Percentiles rank a stretch among this genome's conserved stretches.
Evolutionary conservation across 1,140 invertebrate species (phyloP).

Genomic region (Augochlora pura): DNA sequence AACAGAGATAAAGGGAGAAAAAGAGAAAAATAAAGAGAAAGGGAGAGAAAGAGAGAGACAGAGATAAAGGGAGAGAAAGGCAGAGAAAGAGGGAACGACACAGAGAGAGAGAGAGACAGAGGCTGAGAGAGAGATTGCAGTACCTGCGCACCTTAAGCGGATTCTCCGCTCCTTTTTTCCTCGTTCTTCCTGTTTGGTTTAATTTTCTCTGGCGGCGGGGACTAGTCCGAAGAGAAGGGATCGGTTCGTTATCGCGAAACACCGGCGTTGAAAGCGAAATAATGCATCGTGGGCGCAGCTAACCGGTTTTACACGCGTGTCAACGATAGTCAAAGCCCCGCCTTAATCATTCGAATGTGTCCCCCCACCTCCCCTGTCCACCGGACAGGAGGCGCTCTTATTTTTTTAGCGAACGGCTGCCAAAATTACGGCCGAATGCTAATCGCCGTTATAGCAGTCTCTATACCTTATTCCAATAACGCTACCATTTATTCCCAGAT

Average conservation of each 20-base stretch:
- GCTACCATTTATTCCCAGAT: no score
- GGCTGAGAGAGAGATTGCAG: no score
- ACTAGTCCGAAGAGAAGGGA: not conserved
- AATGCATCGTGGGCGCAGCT: conserved; percentile 45
- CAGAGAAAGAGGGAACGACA: no score
- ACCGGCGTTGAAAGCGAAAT: conserved; percentile 45
- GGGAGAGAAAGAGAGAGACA: no score
- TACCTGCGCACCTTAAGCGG: not conserved
- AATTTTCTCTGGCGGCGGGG: not conserved
- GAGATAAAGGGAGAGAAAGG: no score
- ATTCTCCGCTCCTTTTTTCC: not conserved
- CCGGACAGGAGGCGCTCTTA: not conserved
- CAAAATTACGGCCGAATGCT: conserved; percentile 32
- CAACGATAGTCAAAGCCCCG: conserved; percentile 45
- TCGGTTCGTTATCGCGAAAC: conserved; percentile 49
- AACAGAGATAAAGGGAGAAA: no score
- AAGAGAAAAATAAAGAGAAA: not conserved
- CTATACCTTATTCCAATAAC: no score
- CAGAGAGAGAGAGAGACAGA: no score
- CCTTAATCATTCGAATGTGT: conserved; percentile 44
- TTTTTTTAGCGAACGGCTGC: conserved; percentile 10
- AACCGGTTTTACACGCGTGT: conserved; percentile 51
- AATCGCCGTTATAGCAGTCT: not conserved
- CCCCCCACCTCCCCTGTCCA: not conserved
- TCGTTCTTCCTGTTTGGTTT: not conserved